Base-by-base conservation (phyloP, 2,797 vertebrate species). In the Enteromius paludinosus region DNA sequence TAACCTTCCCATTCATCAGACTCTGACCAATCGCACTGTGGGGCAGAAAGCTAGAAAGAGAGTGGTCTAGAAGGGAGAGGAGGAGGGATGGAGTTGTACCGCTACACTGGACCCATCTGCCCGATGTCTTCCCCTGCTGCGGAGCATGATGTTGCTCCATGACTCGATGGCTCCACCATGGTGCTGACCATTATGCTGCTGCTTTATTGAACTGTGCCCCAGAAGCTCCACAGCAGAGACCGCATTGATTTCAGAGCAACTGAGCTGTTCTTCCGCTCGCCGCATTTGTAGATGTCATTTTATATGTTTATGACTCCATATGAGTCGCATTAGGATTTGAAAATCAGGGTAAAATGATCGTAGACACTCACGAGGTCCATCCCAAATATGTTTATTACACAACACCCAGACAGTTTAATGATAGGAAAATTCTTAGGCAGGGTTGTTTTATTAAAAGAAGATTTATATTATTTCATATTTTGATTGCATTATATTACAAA, bases 51-150 rank as follows among this genome's bases (percentile, higher is more conserved):
- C 71, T 72, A 74, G 82, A 81, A 78, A 87, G 88, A 89, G 90
- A 90, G 91, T 18, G 20, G 62, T 83, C 68, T 74, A 41, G 87
- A 83, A 47, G 68, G 71, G 74, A 76, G 78, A 81, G 84, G 70
- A 78, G 85, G 84, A 81, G 85, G 91, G 92, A 91, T 90, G 92
- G 91, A 92, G 92, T 91, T 93, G 92, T 93, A 92, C 92, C 93
- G 93, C 93, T 93, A 95, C 93, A 94, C 94, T 94, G 93, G 93
- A 94, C 94, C 94, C 94, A 95, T 95, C 95, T 94, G 94, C 91
- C 93, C 92, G 91, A 93, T 93, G 93, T 94, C 94, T 94, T 91
- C 91, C 94, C 94, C 93, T 94, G 93, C 94, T 95, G 94, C 89
- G 94, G 93, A 93, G 93, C 94, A 94, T 94, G 92, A 94, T 94